Evolutionary conservation across 2,797 vertebrate species (phyloP).

Genomic region (Mastacembelus armatus): DNA sequence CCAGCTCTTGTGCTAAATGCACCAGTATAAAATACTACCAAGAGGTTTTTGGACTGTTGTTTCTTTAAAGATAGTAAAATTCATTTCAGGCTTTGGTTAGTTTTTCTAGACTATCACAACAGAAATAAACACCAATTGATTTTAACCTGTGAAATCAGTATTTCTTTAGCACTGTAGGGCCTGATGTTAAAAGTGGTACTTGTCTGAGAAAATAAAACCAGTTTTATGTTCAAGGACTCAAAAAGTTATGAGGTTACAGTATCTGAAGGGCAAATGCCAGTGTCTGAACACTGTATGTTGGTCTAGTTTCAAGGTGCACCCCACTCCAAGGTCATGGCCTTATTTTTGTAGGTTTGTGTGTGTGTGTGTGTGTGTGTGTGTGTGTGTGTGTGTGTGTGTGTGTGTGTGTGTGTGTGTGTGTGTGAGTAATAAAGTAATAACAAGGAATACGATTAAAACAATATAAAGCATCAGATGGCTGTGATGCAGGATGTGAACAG

Average conservation of each 20-base stretch:
- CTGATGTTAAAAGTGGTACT: neutral
- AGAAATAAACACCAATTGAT: neutral
- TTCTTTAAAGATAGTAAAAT: no score
- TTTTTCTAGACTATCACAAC: neutral
- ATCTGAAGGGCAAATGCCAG: conserved; percentile 25
- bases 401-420: conserved; percentile 13
- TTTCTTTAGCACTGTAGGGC: neutral
- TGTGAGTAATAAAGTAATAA: no score
- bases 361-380: conserved; percentile 18
- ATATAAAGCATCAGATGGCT: no score
- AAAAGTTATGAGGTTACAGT: neutral
- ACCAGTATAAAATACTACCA: no score
- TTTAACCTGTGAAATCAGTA: no score
- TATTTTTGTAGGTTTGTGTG: conserved; percentile 15
- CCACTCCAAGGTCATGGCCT: neutral
- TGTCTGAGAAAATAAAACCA: neutral
- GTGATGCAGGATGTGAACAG: no score
- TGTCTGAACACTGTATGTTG: neutral
- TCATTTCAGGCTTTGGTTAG: no score
- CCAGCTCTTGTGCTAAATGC: no score
- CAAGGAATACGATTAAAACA: no score
- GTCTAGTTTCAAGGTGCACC: neutral
- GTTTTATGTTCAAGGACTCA: conserved; percentile 23
- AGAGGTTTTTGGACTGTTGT: no score
- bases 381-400: conserved; percentile 29